These are phyloP conservation scores for Dendrocincla fuliginosa DNA, from an alignment of 2,797 vertebrate genomes.

Conservation along the genomic window DNA sequence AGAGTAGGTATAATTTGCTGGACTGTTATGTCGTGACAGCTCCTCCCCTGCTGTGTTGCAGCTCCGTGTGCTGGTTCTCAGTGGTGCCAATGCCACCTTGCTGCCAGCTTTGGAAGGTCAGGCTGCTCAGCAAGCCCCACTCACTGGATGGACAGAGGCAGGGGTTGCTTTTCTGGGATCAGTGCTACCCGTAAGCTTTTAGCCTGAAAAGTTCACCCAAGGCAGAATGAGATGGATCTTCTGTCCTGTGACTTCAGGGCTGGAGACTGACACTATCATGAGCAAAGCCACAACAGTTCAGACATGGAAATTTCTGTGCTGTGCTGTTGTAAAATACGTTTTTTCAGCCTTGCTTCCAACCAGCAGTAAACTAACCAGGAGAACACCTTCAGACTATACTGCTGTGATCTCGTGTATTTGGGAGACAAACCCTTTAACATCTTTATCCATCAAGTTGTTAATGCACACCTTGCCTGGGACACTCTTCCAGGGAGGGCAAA, in stretches of 20 bases:
- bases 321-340: background rate
- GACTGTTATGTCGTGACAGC: background rate
- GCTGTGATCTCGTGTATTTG: background rate
- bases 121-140: background rate
- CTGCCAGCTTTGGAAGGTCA: slow-evolving; percentile 36
- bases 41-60: background rate
- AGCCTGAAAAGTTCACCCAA: background rate
- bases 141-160: background rate
- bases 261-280: background rate
- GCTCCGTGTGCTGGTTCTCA: background rate
- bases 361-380: background rate
- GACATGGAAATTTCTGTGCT: background rate
- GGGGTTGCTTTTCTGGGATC: background rate
- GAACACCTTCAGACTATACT: background rate
- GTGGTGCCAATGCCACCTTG: slow-evolving; percentile 8
- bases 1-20: accelerated
- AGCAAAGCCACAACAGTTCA: background rate
- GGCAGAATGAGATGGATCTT: background rate
- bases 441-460: background rate
- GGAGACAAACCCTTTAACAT: background rate
- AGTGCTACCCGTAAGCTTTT: background rate
- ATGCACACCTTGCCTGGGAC: background rate
- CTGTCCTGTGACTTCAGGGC: background rate
- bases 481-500: background rate
- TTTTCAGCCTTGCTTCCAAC: background rate